These are phyloP conservation scores for Sebastes steindachneri DNA, from an alignment of 2,797 vertebrate species.

Conservation along the genomic window DNA sequence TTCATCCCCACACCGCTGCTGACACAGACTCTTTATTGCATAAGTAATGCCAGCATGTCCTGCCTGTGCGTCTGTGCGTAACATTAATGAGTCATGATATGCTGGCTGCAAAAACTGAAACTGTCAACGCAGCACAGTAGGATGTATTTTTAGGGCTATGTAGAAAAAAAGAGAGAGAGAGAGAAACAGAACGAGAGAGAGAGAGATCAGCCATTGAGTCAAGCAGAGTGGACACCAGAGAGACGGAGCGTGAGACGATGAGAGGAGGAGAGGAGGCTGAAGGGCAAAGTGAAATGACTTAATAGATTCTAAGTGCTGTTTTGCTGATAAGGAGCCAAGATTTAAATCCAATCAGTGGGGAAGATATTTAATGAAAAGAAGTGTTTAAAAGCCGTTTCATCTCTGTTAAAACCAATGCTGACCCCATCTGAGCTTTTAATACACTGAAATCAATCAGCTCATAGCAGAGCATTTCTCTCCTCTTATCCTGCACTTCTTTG, in stretches of 20 bases:
- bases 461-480: background rate
- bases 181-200: background rate
- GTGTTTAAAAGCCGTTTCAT: constrained; percentile 56
- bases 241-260: background rate
- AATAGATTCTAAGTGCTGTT: constrained; percentile 62
- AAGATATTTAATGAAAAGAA: constrained; percentile 54
- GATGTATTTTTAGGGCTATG: constrained; percentile 23
- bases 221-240: constrained; percentile 19
- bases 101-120: constrained; percentile 30
- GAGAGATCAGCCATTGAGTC: background rate
- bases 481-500: background rate
- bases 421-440: constrained; percentile 36
- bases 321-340: constrained; percentile 54
- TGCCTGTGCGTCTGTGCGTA: constrained; percentile 17
- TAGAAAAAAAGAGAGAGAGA: background rate
- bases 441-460: constrained; percentile 35
- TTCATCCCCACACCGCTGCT: constrained; percentile 12
- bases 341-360: constrained; percentile 59
- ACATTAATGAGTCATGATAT: constrained; percentile 58
- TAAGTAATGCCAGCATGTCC: constrained; percentile 38
- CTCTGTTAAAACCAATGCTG: constrained; percentile 24
- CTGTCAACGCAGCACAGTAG: constrained; percentile 24
- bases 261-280: background rate
- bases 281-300: constrained; percentile 54
- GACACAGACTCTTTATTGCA: constrained; percentile 47